phyloP scores from a whole-genome alignment of 2,888 invertebrate genomes.

The Dasypolia templi region DNA sequence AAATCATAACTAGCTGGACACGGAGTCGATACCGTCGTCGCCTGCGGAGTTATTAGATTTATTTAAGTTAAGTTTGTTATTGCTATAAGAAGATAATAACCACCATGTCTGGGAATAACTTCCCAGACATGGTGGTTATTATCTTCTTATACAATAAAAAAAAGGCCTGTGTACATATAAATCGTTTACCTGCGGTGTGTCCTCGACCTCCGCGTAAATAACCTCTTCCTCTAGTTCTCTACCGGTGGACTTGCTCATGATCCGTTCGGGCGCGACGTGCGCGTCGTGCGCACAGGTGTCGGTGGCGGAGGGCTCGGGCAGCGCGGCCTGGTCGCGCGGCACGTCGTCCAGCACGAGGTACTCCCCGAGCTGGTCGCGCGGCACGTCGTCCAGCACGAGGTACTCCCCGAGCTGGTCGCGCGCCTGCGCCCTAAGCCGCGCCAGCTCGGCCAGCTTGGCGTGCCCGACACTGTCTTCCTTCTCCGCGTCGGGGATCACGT shows the following conservation, averaged over 20 bases:
- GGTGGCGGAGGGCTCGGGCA: constrained; percentile 82
- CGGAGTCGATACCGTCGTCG: neutral
- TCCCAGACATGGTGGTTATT: too few relatives aligned
- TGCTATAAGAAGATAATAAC: neutral
- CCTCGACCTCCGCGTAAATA: constrained; percentile 85
- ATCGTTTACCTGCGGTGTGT: constrained; percentile 80
- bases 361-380: constrained; percentile 75
- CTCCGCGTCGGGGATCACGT: constrained; percentile 73
- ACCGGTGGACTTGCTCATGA: constrained; percentile 44
- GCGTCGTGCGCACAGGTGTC: constrained; percentile 48
- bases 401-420: too few relatives aligned
- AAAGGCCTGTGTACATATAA: constrained; percentile 14
- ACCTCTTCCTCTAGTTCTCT: constrained; percentile 73
- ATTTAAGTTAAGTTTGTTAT: neutral
- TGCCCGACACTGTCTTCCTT: constrained; percentile 59
- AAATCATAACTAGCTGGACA: neutral
- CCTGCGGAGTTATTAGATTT: neutral
- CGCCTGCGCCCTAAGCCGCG: constrained; percentile 42
- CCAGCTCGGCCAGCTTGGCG: too few relatives aligned
- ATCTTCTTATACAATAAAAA: too few relatives aligned
- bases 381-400: constrained; percentile 1
- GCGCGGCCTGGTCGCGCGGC: constrained; percentile 77
- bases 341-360: constrained; percentile 82
- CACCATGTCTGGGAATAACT: too few relatives aligned
- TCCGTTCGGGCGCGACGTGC: constrained; percentile 49